phyloP scores from a whole-genome alignment of 2,888 invertebrate genomes.

The Cordilura impudica region DNA sequence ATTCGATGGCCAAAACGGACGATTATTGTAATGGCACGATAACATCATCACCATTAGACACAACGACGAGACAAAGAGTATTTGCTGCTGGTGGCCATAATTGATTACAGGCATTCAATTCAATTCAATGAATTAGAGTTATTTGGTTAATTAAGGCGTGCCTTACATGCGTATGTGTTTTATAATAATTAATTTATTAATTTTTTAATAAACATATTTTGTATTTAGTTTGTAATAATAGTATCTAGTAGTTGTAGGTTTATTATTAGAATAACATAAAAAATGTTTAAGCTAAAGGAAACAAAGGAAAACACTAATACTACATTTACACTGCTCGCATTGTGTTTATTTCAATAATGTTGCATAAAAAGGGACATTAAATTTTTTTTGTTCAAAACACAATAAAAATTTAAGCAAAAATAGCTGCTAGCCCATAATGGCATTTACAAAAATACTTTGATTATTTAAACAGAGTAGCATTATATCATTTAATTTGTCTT shows the following conservation, averaged over 20 bases:
- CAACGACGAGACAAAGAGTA: slow-evolving; percentile 75
- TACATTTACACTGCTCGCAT: background rate
- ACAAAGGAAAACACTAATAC: background rate
- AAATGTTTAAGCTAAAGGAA: slow-evolving; percentile 6
- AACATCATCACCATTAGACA: slow-evolving; percentile 59
- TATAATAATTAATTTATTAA: slow-evolving; percentile 62
- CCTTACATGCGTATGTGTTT: slow-evolving; percentile 31
- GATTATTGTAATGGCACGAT: slow-evolving; percentile 67
- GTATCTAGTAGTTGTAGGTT: slow-evolving; percentile 50
- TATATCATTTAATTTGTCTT: background rate
- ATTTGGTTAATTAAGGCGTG: slow-evolving; percentile 44
- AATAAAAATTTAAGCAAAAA: slow-evolving; percentile 11
- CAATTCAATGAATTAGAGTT: slow-evolving; percentile 46
- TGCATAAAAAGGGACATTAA: background rate
- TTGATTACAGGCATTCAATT: slow-evolving; percentile 64
- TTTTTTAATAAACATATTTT: slow-evolving; percentile 61
- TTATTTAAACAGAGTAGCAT: background rate
- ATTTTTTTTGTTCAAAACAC: background rate
- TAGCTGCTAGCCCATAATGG: background rate
- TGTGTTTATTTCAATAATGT: background rate
- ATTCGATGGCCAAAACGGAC: slow-evolving; percentile 69
- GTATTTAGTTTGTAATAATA: slow-evolving; percentile 49
- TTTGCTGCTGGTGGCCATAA: slow-evolving; percentile 72
- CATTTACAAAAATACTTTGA: background rate
- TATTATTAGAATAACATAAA: slow-evolving; percentile 29